Percentiles rank a stretch among this genome's conserved stretches.
phyloP scores from a whole-genome alignment of 2,113 vertebrate species.

The Dasyurus viverrinus region DNA sequence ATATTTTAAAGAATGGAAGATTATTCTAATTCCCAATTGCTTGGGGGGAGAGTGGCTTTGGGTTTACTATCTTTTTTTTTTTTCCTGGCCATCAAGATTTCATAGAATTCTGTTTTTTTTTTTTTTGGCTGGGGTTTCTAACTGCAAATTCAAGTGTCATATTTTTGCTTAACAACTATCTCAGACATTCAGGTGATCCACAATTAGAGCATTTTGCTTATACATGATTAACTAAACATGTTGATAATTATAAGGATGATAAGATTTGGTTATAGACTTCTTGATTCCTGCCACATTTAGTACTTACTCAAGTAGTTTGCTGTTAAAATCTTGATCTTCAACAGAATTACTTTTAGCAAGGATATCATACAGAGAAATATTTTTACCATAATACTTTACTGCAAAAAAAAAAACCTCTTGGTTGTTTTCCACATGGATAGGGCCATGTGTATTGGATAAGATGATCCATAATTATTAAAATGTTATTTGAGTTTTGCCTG shows the following conservation, averaged over 20 bases:
- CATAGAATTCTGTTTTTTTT: not conserved
- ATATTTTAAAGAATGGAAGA: not conserved
- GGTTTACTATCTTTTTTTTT: not conserved
- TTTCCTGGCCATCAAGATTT: not conserved
- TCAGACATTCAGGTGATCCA: not conserved
- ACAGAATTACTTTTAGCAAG: not conserved
- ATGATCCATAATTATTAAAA: not conserved
- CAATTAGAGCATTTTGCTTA: not conserved
- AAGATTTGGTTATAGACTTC: not conserved
- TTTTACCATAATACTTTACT: not conserved
- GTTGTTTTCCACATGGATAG: not conserved
- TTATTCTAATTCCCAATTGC: not conserved
- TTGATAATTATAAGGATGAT: not conserved
- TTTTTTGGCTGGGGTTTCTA: not conserved
- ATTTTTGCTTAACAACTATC: not conserved
- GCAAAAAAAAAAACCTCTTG: not conserved
- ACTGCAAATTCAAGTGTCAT: not conserved
- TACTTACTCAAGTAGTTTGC: not conserved
- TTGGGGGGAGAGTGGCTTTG: not conserved
- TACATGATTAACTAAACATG: not conserved
- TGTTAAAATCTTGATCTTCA: not conserved
- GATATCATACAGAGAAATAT: not conserved
- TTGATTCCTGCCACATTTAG: not conserved
- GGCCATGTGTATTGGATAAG: not conserved
- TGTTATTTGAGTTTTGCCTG: not conserved